Evolutionary conservation across 2,888 invertebrate species (phyloP), one percentile per base, ranked within the genome.

Genomic region (Abrostola tripartita): DNA sequence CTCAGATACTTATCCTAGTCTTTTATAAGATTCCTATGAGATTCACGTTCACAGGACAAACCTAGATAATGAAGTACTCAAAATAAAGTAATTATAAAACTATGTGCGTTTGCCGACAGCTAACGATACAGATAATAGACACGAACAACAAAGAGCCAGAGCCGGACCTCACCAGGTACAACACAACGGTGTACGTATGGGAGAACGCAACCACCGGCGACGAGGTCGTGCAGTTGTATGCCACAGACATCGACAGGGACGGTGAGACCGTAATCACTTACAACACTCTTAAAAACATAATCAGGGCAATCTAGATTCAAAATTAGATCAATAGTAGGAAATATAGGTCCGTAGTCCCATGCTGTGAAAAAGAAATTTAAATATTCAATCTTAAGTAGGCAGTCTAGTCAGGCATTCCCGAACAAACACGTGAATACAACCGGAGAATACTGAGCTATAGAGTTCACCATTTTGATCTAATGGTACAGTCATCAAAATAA

Each of bases 81-180:
- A 24, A 24, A 24, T 1, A 24, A 2, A 24, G 24, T 24, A 2
- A 2, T 24, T 9, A 40, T 44, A 11, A 44, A 5, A 14, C 44
- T n/a, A 12, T 12, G 6, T 10, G 11, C 11, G 10, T 12, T 8
- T 51, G 8, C 44, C 35, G 10, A 50, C 84, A 96, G 96, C 92
- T 96, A 66, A 74, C 82, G 11, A 96, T 96, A 42, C 82, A 86
- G 60, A 95, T 96, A 12, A 92, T 93, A 1, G 96, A 96, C 82
- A 94, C 94, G 0, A 96, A 96, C 86, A 96, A 96, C 85, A 95
- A 95, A 79, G 68, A 74, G 11, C 96, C 96, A 0, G 58, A 70
- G 6, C 92, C 95, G 0, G 81, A 86, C 53, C 79, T 88, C 11
- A 85, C 85, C 0, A 53, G 74, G 44, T 94, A 93, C 73, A 51